A percentile compares a stretch with the other conserved stretches of the same genome.
Conservation (phyloP, 92 coral and sea anemone genomes). For the Metridium senile region DNA sequence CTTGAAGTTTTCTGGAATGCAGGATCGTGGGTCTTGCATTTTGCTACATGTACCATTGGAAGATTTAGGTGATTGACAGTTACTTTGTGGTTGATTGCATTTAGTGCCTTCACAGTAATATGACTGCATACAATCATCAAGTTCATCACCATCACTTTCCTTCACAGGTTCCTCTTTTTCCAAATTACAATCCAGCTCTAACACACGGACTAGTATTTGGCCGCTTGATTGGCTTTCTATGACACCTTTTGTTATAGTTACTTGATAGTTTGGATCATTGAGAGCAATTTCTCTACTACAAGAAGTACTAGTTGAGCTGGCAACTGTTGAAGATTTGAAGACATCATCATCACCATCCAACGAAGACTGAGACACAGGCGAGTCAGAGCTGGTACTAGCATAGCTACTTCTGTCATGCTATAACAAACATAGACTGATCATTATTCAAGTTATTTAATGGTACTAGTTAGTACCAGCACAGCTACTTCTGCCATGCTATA, state of each 20-base stretch:
- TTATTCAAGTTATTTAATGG: too few relatives aligned
- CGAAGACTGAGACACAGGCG: neutral
- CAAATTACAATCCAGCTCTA: neutral
- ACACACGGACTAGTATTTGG: neutral
- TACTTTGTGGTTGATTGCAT: neutral
- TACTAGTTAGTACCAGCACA: neutral
- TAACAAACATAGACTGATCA: too few relatives aligned
- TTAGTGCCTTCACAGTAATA: neutral
- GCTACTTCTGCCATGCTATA: conserved; percentile 9
- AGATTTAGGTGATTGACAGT: neutral
- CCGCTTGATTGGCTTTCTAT: neutral
- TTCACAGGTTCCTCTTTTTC: neutral
- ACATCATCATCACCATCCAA: conserved; percentile 7
- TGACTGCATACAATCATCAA: neutral
- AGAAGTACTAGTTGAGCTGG: neutral
- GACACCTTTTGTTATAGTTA: neutral
- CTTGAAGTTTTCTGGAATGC: too few relatives aligned
- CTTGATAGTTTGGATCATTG: neutral
- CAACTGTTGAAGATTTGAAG: neutral
- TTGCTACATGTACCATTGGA: too few relatives aligned
- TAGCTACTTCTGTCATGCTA: conserved; percentile 8
- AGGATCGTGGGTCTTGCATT: too few relatives aligned
- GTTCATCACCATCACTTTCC: neutral
- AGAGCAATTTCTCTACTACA: neutral
- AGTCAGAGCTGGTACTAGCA: neutral